A percentile compares a stretch with the other conserved stretches of the same genome.
Conservation (phyloP, 1,140 invertebrate species). For the Spodoptera litura region DNA sequence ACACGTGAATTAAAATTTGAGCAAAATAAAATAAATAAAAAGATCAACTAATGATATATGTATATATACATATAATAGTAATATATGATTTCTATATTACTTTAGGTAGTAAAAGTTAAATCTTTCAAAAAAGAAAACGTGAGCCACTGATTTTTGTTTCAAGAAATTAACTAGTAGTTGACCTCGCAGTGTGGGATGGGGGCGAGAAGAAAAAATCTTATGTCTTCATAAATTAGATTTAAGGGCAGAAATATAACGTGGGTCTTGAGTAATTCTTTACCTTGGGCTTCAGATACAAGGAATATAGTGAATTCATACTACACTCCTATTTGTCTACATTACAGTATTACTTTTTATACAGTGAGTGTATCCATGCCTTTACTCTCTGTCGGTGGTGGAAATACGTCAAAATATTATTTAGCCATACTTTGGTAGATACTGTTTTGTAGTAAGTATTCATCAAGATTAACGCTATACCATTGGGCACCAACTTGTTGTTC, state of each 20-base stretch:
- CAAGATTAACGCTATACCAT: no score
- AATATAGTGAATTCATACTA: slow-evolving; percentile 26
- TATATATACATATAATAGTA: no score
- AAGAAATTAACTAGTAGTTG: slow-evolving; percentile 32
- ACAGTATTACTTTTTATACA: slow-evolving; percentile 28
- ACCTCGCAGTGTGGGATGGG: background rate
- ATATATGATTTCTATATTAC: no score
- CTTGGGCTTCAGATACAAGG: slow-evolving; percentile 25
- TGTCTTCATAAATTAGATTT: slow-evolving; percentile 46
- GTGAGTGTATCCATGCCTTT: slow-evolving; percentile 1
- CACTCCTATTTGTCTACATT: slow-evolving; percentile 20
- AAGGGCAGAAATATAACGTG: slow-evolving; percentile 38
- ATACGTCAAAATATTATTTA: slow-evolving; percentile 6
- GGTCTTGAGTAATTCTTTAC: slow-evolving; percentile 33
- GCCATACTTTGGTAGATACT: no score
- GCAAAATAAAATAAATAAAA: no score
- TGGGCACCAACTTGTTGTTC: no score
- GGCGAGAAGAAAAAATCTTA: slow-evolving; percentile 26
- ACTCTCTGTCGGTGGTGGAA: slow-evolving; percentile 11
- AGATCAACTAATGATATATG: no score
- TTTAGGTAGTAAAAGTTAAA: background rate
- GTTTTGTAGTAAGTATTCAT: no score
- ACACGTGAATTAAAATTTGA: no score
- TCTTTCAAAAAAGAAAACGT: background rate
- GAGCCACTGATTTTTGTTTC: background rate